These are phyloP conservation scores for Elachura formosa DNA, from an alignment of 2,113 vertebrate species.

Conservation along the genomic window DNA sequence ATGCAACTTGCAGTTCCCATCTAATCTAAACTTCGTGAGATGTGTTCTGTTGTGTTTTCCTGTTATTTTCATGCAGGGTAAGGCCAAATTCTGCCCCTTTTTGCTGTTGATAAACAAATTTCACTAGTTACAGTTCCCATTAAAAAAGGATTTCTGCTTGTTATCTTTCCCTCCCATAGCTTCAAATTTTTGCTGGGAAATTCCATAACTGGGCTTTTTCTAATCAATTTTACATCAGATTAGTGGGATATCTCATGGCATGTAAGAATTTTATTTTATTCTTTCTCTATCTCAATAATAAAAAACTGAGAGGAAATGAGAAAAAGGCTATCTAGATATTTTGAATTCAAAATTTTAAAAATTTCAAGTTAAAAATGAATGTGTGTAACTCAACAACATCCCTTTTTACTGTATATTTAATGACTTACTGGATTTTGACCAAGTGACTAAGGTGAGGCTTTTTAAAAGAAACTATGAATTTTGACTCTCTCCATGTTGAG, in stretches of 20 bases:
- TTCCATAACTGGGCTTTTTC: background rate
- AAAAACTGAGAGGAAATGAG: background rate
- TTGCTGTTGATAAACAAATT: background rate
- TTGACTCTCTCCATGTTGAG: background rate
- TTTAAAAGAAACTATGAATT: background rate
- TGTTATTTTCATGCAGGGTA: background rate
- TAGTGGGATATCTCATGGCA: background rate
- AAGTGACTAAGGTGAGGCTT: background rate
- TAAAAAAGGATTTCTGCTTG: background rate
- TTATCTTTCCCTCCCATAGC: background rate
- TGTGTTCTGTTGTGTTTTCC: background rate
- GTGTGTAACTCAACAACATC: background rate
- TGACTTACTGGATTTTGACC: background rate
- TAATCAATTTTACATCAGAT: background rate
- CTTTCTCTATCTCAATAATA: background rate
- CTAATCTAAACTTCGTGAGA: background rate
- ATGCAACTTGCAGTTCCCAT: background rate
- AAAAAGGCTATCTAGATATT: background rate
- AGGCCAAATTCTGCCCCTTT: conserved; percentile 1
- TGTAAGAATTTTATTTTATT: background rate
- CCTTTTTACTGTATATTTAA: background rate
- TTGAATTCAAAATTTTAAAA: background rate
- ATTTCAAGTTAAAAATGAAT: background rate
- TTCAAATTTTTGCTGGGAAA: background rate
- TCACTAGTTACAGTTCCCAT: background rate